Conservation (phyloP, 2,888 invertebrate species). For the Polia nebulosa region DNA sequence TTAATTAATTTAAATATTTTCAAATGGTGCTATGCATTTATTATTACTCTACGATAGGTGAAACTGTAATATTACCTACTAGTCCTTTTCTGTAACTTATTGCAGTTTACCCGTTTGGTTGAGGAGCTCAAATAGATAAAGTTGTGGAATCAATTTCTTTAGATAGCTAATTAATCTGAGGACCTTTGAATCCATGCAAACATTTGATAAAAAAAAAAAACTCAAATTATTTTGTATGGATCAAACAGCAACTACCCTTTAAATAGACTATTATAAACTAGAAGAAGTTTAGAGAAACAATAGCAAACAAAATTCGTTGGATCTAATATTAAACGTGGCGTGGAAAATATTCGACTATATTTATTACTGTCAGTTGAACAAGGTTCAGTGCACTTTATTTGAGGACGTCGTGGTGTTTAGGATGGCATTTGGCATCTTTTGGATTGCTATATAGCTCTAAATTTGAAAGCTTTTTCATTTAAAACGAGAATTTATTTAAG, state of each 20-base stretch:
- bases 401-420: conserved; percentile 32
- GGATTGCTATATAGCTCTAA: background rate
- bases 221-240: background rate
- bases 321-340: conserved; percentile 78
- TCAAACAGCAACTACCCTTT: conserved; percentile 31
- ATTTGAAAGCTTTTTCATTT: conserved; percentile 8
- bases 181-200: too few species aligned
- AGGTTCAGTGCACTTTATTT: conserved; percentile 54
- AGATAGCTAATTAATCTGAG: too few species aligned
- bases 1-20: too few species aligned
- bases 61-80: background rate
- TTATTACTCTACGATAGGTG: too few species aligned
- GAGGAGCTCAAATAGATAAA: background rate
- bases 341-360: conserved; percentile 73
- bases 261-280: conserved; percentile 67
- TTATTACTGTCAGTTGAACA: conserved; percentile 61
- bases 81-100: background rate
- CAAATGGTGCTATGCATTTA: too few species aligned
- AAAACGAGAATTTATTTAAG: too few species aligned
- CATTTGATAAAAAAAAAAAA: too few species aligned
- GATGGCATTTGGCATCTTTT: conserved; percentile 36
- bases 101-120: too few species aligned
- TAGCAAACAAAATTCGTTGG: conserved; percentile 72
- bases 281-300: conserved; percentile 74
- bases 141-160: too few species aligned